A percentile compares a stretch with the other conserved stretches of the same genome.
Conservation (phyloP, 1,140 invertebrate species). For the Drosophila suzukii region DNA sequence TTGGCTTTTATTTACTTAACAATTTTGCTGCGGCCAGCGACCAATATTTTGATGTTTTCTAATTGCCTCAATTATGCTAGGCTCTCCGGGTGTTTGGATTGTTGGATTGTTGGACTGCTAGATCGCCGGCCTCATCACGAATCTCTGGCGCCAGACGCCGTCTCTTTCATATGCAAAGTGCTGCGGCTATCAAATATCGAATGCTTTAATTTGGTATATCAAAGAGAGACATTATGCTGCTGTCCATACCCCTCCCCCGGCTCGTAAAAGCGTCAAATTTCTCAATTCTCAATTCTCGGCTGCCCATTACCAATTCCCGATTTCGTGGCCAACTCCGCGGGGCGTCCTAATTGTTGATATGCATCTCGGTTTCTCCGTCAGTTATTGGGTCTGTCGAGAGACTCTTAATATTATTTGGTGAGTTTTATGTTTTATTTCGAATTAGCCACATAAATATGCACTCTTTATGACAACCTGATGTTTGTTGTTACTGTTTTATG, state of each 20-base stretch:
- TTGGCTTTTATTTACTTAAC: constrained; percentile 73
- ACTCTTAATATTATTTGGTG: constrained; percentile 81
- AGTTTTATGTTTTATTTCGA: constrained; percentile 81
- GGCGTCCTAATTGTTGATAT: constrained; percentile 81
- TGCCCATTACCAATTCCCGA: constrained; percentile 40
- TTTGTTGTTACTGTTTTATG: constrained; percentile 50
- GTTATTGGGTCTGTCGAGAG: constrained; percentile 17
- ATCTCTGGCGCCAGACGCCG: constrained; percentile 49
- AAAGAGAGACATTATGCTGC: constrained; percentile 81
- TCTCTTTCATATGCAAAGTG: constrained; percentile 74
- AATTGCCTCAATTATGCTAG: constrained; percentile 78
- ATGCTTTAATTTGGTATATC: constrained; percentile 81
- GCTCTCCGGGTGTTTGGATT: constrained; percentile 18
- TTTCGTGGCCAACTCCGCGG: constrained; percentile 60
- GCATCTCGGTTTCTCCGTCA: constrained; percentile 50
- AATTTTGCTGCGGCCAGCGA: constrained; percentile 53
- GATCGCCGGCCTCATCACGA: constrained; percentile 30
- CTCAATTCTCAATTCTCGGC: constrained; percentile 56
- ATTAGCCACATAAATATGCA: constrained; percentile 81
- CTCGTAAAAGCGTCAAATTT: constrained; percentile 82
- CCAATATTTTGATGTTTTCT: constrained; percentile 81
- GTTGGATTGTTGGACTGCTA: constrained; percentile 14
- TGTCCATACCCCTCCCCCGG: constrained; percentile 7
- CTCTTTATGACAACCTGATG: constrained; percentile 66
- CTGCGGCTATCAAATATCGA: constrained; percentile 56